These are phyloP conservation scores for Epinotia demarniana DNA, from an alignment of 2,888 invertebrate genomes.

Conservation along the genomic window DNA sequence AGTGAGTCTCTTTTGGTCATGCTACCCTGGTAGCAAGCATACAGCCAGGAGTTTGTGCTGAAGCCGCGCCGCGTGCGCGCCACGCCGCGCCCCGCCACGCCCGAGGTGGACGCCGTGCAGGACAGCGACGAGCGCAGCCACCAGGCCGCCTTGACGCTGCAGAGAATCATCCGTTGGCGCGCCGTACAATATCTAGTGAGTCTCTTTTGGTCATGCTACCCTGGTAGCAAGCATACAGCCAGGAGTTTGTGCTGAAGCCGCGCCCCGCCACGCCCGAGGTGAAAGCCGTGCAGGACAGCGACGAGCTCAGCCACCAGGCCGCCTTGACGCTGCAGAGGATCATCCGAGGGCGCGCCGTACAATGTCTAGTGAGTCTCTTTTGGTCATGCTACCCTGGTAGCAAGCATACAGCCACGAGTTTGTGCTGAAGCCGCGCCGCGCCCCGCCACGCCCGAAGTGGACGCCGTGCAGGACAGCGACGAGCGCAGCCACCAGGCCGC, in stretches of 20 bases:
- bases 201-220: neutral
- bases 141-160: conserved; percentile 85
- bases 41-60: conserved; percentile 59
- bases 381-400: neutral
- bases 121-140: conserved; percentile 62
- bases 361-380: conserved; percentile 84
- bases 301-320: conserved; percentile 72
- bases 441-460: conserved; percentile 69
- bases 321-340: conserved; percentile 87
- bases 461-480: conserved; percentile 60
- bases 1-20: conserved; percentile 67
- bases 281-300: conserved; percentile 61
- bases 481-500: conserved; percentile 76
- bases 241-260: conserved; percentile 64
- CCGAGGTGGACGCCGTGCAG: conserved; percentile 63
- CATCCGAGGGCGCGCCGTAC: conserved; percentile 88
- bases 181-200: conserved; percentile 88
- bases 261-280: conserved; percentile 69
- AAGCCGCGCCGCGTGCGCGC: conserved; percentile 57
- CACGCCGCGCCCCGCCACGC: conserved; percentile 64
- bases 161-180: conserved; percentile 88
- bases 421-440: conserved; percentile 67
- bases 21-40: neutral
- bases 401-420: conserved; percentile 49
- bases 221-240: neutral